Conservation (phyloP, 2,888 invertebrate species). For the Deilephila porcellus region DNA sequence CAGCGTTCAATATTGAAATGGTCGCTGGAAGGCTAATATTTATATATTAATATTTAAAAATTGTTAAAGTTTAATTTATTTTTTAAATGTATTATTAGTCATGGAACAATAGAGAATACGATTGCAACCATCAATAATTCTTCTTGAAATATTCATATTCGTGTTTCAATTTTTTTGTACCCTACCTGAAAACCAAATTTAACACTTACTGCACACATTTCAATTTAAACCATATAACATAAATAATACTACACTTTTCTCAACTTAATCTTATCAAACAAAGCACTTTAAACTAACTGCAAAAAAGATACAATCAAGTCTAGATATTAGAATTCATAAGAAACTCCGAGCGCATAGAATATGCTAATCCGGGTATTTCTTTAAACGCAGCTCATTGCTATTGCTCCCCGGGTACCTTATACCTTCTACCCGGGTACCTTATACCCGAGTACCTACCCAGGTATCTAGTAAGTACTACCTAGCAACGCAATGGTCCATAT, state of each 20-base stretch:
- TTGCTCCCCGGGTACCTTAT: constrained; percentile 52
- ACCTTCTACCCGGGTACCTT: constrained; percentile 14
- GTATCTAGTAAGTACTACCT: not conserved
- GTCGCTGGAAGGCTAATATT: too few relatives aligned
- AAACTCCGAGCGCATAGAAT: constrained; percentile 51
- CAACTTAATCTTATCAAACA: not conserved
- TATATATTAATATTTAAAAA: too few relatives aligned
- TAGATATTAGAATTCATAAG: constrained; percentile 29
- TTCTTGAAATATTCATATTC: too few relatives aligned
- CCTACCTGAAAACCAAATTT: too few relatives aligned
- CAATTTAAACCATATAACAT: not conserved
- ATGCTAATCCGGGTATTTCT: constrained; percentile 72
- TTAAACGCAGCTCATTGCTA: constrained; percentile 62
- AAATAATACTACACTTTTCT: not conserved
- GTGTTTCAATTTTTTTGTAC: too few relatives aligned
- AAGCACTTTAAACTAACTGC: not conserved
- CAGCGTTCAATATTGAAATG: too few relatives aligned
- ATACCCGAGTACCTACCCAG: not conserved
- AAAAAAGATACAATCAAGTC: constrained; percentile 21
- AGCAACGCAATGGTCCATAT: constrained; percentile 16
- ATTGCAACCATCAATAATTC: too few relatives aligned
- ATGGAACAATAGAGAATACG: too few relatives aligned
- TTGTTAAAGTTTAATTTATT: too few relatives aligned
- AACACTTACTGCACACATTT: too few relatives aligned
- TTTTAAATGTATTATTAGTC: too few relatives aligned